These are phyloP conservation scores for Caenorhabditis wallacei DNA, from an alignment of 2,888 invertebrate genomes.

Conservation along the genomic window DNA sequence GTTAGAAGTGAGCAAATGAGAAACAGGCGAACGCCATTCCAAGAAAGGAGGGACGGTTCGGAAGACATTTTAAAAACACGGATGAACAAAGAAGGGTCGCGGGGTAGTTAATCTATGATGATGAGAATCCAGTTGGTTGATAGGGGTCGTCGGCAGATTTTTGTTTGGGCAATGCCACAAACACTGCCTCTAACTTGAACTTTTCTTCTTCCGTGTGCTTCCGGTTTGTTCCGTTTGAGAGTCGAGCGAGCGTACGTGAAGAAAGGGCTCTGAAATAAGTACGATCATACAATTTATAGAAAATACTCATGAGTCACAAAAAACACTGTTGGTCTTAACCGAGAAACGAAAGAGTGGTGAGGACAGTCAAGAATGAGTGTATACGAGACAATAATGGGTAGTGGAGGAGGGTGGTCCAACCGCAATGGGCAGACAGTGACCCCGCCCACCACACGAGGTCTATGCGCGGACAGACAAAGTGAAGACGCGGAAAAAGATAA, in stretches of 20 bases:
- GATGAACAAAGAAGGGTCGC: conserved; percentile 49
- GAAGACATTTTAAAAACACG: conserved; percentile 42
- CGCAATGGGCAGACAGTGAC: not conserved
- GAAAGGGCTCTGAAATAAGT: conserved; percentile 53
- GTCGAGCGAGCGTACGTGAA: conserved; percentile 37
- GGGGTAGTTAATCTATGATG: conserved; percentile 61
- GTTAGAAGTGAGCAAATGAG: conserved; percentile 77
- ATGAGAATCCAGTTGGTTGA: conserved; percentile 17
- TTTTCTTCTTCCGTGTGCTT: conserved; percentile 56
- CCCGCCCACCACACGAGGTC: conserved; percentile 48
- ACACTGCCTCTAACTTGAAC: conserved; percentile 59
- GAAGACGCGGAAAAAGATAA: conserved; percentile 39
- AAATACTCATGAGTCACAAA: conserved; percentile 33
- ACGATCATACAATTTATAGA: not conserved
- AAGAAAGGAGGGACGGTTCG: conserved; percentile 64
- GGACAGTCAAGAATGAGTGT: not conserved
- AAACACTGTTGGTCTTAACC: conserved; percentile 8
- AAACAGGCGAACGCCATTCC: conserved; percentile 72
- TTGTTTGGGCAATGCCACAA: conserved; percentile 68
- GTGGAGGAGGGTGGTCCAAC: conserved; percentile 27
- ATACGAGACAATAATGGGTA: conserved; percentile 14
- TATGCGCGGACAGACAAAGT: conserved; percentile 33
- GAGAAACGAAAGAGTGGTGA: not conserved
- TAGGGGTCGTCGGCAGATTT: conserved; percentile 55
- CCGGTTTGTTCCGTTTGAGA: conserved; percentile 65